These are phyloP conservation scores for Galerucella nymphaeae DNA, from an alignment of 2,888 invertebrate genomes.

Conservation along the genomic window DNA sequence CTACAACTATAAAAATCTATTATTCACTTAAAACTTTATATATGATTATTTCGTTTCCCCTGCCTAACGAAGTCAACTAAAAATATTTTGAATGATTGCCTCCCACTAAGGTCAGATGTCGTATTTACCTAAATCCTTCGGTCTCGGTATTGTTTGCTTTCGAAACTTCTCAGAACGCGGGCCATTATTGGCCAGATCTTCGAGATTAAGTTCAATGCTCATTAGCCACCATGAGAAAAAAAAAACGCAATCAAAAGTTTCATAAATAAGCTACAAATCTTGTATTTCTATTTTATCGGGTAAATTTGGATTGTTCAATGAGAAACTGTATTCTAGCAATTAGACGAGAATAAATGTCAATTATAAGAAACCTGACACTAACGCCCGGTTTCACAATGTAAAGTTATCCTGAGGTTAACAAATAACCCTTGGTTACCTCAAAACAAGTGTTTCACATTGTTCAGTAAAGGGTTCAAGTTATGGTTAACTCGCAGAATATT, in stretches of 20 bases:
- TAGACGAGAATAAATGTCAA: too few species aligned
- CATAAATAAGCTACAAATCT: too few species aligned
- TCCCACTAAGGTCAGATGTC: constrained; percentile 34
- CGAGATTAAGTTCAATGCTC: neutral
- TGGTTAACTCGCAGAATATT: too few species aligned
- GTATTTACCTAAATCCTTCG: constrained; percentile 24
- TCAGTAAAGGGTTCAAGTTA: too few species aligned
- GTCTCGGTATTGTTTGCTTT: constrained; percentile 22
- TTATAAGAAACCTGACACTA: too few species aligned
- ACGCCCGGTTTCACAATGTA: too few species aligned
- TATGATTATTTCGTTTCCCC: constrained; percentile 18
- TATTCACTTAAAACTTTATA: constrained; percentile 24
- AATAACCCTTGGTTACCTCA: too few species aligned
- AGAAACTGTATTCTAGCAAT: too few species aligned
- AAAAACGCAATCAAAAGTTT: neutral
- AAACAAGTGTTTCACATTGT: too few species aligned
- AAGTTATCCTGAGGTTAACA: too few species aligned
- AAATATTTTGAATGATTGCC: constrained; percentile 21
- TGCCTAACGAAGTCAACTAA: constrained; percentile 5
- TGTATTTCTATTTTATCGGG: too few species aligned
- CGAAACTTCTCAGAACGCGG: neutral
- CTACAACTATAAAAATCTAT: constrained; percentile 8
- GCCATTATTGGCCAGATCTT: neutral
- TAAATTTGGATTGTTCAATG: too few species aligned
- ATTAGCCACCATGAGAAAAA: neutral